Base-by-base conservation (phyloP, 2,113 vertebrate genomes). In the Mustelus asterias region DNA sequence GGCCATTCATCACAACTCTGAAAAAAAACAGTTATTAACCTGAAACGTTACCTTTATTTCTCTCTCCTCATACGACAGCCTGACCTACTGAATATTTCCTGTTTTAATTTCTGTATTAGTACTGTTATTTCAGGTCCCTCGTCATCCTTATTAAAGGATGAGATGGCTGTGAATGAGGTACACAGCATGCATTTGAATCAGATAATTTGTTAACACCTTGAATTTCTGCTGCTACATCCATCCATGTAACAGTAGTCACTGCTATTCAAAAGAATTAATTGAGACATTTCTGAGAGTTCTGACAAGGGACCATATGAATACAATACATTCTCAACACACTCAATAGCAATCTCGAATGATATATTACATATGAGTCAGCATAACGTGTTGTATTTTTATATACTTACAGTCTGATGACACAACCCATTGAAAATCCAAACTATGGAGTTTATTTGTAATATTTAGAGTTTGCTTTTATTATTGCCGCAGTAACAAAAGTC, bases 191-290 rank as follows among this genome's bases (percentile, higher is more conserved):
- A 83, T 83, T 83, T 83, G 80, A 83, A 83, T 44, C 80, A 83
- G 80, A 33, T 92, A 90, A 90, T 58, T 90, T 58, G 86, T 33
- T 65, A 93, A 37, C 63, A n/a, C 63, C n/a, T 93, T 65, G 89
- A 67, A 67, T n/a, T 65, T 37, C 37, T 92, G 89, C 22, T 63
- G 88, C 33, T n/a, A 33, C 18, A n/a, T 93, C 89, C n/a, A 67
- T 18, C 7, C 60, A 37, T 10, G 60, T 37, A 93, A 93, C 37
- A 93, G 60, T 3, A 37, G 60, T 65, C 33, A n/a, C 60, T 67
- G 33, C 16, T 65, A 20, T 83, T 83, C 37, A 83, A 83, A 83
- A 20, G 16, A 83, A 83, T 83, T 41, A 20, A 83, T 44, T 20
- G 16, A 83, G 80, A 41, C 37, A 83, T 83, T 80, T 80, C 37